Conservation (phyloP, 2,797 vertebrate species). For the Rhinella marina region DNA sequence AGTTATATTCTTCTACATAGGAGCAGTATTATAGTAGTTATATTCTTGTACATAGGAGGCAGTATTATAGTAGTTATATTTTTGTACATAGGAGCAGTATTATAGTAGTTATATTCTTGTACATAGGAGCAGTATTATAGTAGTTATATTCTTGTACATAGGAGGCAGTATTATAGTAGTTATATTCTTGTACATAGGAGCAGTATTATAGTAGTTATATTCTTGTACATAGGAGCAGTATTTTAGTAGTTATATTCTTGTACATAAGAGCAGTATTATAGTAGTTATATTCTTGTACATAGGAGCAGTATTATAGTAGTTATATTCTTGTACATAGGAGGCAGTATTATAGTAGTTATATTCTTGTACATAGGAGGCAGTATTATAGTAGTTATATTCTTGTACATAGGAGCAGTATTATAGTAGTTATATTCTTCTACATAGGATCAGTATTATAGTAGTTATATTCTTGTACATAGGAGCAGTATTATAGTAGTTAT, state of each 20-base stretch:
- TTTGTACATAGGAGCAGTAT: neutral
- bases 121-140: neutral
- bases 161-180: neutral
- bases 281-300: neutral
- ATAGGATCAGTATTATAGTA: no score
- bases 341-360: slow-evolving; percentile 1
- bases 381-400: slow-evolving; percentile 4
- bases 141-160: neutral
- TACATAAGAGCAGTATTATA: neutral
- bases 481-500: neutral
- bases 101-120: slow-evolving; percentile 3
- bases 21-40: no score
- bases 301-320: neutral
- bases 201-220: slow-evolving; percentile 9
- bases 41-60: no score
- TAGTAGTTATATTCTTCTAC: neutral
- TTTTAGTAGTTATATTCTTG: slow-evolving; percentile 13
- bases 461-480: neutral
- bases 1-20: no score
- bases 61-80: no score
- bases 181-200: neutral
- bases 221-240: neutral
- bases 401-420: neutral
- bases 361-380: neutral
- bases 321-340: neutral